Evolutionary conservation across 1,140 invertebrate species (phyloP).

Genomic region (Melipona quadrifasciata): DNA sequence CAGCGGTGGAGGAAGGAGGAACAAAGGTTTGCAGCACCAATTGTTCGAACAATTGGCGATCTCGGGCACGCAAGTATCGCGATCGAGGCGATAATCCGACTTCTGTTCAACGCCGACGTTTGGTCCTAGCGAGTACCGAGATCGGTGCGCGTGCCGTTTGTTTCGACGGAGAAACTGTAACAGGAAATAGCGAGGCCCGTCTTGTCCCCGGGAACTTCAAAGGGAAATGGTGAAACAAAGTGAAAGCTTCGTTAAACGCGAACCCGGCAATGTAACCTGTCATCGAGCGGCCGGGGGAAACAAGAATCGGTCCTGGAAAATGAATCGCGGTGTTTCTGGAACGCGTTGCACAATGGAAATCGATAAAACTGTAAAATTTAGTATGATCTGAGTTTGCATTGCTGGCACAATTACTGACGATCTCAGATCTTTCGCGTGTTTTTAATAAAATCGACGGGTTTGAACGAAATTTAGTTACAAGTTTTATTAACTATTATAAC

Average conservation of each 20-base stretch:
- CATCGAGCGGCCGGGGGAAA: background rate
- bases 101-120: slow-evolving; percentile 37
- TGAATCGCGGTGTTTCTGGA: background rate
- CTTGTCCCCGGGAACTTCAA: slow-evolving; percentile 26
- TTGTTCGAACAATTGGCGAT: slow-evolving; percentile 25
- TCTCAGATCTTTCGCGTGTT: no score
- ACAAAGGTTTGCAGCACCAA: background rate
- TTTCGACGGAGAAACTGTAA: slow-evolving; percentile 31
- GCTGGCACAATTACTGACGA: no score
- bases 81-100: slow-evolving; percentile 52
- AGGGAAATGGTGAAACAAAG: slow-evolving; percentile 25
- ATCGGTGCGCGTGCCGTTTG: background rate
- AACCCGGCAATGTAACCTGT: slow-evolving; percentile 31
- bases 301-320: slow-evolving; percentile 16
- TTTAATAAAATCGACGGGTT: background rate
- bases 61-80: slow-evolving; percentile 30
- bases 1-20: background rate
- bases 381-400: no score
- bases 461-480: background rate
- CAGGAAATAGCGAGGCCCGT: slow-evolving; percentile 30
- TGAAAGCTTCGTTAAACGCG: slow-evolving; percentile 32
- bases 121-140: background rate
- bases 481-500: no score
- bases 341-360: background rate
- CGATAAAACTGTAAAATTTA: background rate